Evolutionary conservation across 2,797 vertebrate genomes (phyloP).

Genomic region (Anguilla megastoma): DNA sequence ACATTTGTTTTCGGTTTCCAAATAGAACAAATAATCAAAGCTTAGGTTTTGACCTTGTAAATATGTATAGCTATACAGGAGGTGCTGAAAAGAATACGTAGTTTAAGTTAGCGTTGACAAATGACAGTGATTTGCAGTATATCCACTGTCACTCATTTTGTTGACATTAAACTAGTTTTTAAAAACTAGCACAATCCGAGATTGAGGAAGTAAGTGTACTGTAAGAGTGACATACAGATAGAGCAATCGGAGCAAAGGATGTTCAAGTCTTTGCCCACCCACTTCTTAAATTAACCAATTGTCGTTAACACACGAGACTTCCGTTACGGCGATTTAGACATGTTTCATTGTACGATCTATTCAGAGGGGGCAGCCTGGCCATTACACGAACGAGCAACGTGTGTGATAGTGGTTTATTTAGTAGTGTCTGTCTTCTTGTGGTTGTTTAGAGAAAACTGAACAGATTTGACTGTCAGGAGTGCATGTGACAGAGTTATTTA

Average conservation of each 20-base stretch:
- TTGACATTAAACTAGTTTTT: not conserved
- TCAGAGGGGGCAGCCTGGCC: not conserved
- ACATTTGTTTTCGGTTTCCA: no score
- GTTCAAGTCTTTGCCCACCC: conserved; percentile 47
- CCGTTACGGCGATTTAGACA: conserved; percentile 70
- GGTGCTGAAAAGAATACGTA: not conserved
- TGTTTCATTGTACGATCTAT: conserved; percentile 64
- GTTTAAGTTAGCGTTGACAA: not conserved
- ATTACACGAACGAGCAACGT: not conserved
- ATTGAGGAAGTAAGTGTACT: conserved; percentile 65
- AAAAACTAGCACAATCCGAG: conserved; percentile 23
- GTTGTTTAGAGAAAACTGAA: not conserved
- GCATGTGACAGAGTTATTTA: not conserved
- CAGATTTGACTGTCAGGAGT: not conserved
- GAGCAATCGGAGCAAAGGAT: not conserved
- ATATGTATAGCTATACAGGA: not conserved
- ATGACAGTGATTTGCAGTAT: not conserved
- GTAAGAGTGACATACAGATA: not conserved
- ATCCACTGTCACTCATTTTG: not conserved
- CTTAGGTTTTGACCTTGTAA: not conserved
- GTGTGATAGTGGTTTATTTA: not conserved
- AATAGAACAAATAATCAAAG: no score
- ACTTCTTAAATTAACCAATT: conserved; percentile 49
- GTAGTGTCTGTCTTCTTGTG: not conserved
- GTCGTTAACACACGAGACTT: conserved; percentile 59